These are phyloP conservation scores for Trachelus iudaicus DNA, from an alignment of 2,888 invertebrate species.

Conservation along the genomic window DNA sequence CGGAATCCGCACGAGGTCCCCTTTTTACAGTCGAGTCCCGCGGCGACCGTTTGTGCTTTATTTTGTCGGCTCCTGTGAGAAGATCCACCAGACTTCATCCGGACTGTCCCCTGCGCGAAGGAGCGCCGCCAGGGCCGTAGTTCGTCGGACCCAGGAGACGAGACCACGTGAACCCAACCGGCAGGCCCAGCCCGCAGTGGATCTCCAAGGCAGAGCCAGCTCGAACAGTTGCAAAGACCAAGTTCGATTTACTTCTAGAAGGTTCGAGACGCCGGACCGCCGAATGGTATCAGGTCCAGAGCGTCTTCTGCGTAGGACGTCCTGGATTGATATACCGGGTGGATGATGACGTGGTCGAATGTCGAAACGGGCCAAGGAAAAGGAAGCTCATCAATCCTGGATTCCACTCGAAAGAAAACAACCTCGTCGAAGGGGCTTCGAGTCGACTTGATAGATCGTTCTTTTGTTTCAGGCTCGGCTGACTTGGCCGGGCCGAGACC, in stretches of 20 bases:
- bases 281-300: not conserved
- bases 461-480: conserved; percentile 18
- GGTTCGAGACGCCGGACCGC: not conserved
- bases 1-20: not conserved
- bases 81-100: too few relatives aligned
- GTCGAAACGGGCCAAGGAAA: conserved; percentile 16
- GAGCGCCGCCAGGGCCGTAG: not conserved
- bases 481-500: conserved; percentile 8
- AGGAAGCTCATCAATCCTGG: conserved; percentile 36
- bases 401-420: conserved; percentile 24
- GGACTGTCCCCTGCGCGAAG: conserved; percentile 9
- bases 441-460: conserved; percentile 24
- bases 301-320: not conserved
- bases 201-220: conserved; percentile 18
- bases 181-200: not conserved
- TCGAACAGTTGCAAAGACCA: conserved; percentile 17
- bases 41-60: not conserved
- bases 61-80: not conserved
- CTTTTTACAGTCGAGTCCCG: not conserved
- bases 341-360: conserved; percentile 18
- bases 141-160: not conserved
- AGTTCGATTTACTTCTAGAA: not conserved
- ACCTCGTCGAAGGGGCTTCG: conserved; percentile 7
- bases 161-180: not conserved
- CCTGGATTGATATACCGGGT: not conserved